phyloP scores from a whole-genome alignment of 1,140 invertebrate genomes.

The Drosophila murphyi region DNA sequence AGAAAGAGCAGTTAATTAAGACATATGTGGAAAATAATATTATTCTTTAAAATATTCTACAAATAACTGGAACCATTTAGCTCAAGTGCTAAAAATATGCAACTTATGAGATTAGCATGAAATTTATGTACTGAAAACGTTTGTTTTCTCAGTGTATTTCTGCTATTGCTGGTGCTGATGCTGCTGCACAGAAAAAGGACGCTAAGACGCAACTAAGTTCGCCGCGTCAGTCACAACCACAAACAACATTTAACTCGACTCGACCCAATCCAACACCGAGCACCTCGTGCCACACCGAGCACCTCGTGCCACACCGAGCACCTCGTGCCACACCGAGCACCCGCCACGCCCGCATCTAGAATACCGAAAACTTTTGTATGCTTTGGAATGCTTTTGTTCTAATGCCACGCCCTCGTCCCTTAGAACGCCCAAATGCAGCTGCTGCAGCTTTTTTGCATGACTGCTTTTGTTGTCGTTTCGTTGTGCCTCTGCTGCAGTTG shows the following conservation, averaged over 20 bases:
- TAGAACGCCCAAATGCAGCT: constrained; percentile 37
- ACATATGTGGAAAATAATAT: neutral
- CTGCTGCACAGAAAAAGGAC: constrained; percentile 41
- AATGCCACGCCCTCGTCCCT: constrained; percentile 43
- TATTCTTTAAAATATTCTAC: no score
- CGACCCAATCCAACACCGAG: constrained; percentile 1
- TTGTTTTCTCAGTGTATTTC: constrained; percentile 11
- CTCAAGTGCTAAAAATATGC: neutral
- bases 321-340: neutral
- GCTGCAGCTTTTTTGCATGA: constrained; percentile 67
- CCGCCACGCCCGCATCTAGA: constrained; percentile 7
- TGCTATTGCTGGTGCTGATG: constrained; percentile 33
- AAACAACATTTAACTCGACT: constrained; percentile 66
- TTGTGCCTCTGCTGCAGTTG: constrained; percentile 11
- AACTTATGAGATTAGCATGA: neutral
- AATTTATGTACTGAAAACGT: neutral
- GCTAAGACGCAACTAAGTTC: constrained; percentile 65
- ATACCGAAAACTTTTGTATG: constrained; percentile 66
- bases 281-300: neutral
- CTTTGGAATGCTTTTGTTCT: constrained; percentile 68
- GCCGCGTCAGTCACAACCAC: constrained; percentile 62
- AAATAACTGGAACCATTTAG: neutral
- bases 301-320: neutral
- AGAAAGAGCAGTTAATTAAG: neutral
- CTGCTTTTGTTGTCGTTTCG: constrained; percentile 56